Conservation (phyloP, 2,888 invertebrate genomes). For the Choreutis nemorana region DNA sequence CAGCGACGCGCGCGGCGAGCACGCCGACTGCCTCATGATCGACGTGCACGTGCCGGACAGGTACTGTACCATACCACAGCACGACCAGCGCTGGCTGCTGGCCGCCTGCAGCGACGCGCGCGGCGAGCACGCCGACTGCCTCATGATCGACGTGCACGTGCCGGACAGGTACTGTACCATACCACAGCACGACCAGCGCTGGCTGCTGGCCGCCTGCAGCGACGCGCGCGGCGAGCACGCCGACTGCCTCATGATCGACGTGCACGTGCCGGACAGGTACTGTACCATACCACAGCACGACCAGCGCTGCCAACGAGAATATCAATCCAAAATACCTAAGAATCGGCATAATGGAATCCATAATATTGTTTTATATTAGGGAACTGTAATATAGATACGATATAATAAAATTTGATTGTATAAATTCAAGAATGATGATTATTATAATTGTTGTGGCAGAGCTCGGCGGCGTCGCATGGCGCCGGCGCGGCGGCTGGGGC, state of each 20-base stretch:
- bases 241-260: constrained; percentile 93
- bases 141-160: constrained; percentile 95
- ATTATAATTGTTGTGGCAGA: too few species aligned
- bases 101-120: constrained; percentile 88
- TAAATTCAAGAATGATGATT: too few species aligned
- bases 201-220: constrained; percentile 92
- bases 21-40: constrained; percentile 78
- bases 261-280: constrained; percentile 87
- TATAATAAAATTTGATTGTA: too few species aligned
- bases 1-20: constrained; percentile 80
- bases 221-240: constrained; percentile 95
- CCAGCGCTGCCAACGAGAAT: too few species aligned
- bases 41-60: constrained; percentile 96
- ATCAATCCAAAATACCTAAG: too few species aligned
- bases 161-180: constrained; percentile 70
- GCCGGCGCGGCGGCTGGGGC: constrained; percentile 86
- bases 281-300: constrained; percentile 68
- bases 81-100: constrained; percentile 95
- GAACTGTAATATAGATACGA: too few species aligned
- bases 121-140: constrained; percentile 73
- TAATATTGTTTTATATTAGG: too few species aligned
- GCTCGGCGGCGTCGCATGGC: constrained; percentile 81
- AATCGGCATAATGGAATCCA: too few species aligned
- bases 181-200: constrained; percentile 95
- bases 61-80: constrained; percentile 70